Percentiles rank a stretch among this genome's conserved stretches.
Conservation (phyloP, 2,113 vertebrate genomes). For the Eulemur rufifrons region DNA sequence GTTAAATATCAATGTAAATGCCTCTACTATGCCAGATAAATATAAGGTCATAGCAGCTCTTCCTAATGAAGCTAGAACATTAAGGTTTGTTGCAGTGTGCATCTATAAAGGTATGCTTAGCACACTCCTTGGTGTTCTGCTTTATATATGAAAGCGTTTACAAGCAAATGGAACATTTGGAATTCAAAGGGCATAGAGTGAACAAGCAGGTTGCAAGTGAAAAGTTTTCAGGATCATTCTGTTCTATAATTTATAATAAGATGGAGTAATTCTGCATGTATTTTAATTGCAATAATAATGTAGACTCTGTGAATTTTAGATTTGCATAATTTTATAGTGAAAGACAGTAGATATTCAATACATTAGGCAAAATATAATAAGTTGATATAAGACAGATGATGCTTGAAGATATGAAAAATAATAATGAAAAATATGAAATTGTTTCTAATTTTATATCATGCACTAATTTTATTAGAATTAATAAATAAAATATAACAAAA, state of each 20-base stretch:
- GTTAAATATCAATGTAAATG: not conserved
- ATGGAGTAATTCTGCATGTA: not conserved
- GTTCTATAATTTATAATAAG: not conserved
- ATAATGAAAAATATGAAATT: not conserved
- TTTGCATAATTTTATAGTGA: constrained; percentile 2
- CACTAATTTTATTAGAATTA: not conserved
- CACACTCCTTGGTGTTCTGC: constrained; percentile 5
- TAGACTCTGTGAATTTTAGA: not conserved
- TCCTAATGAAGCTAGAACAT: constrained; percentile 18
- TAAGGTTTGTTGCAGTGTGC: not conserved
- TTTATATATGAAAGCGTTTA: constrained; percentile 15
- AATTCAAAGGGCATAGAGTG: not conserved
- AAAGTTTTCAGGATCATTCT: not conserved
- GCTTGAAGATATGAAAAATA: not conserved
- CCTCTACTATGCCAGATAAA: not conserved
- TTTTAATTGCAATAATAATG: constrained; percentile 13
- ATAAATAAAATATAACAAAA: not conserved
- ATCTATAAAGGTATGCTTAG: not conserved
- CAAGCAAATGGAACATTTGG: not conserved
- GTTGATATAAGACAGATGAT: not conserved
- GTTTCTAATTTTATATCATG: not conserved
- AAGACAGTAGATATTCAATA: not conserved
- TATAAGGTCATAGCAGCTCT: not conserved
- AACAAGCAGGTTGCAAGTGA: not conserved
- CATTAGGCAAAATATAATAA: not conserved